Evolutionary conservation across 2,113 vertebrate genomes (phyloP), one percentile per base, ranked within the genome.

Genomic region (Neogobius melanostomus): DNA sequence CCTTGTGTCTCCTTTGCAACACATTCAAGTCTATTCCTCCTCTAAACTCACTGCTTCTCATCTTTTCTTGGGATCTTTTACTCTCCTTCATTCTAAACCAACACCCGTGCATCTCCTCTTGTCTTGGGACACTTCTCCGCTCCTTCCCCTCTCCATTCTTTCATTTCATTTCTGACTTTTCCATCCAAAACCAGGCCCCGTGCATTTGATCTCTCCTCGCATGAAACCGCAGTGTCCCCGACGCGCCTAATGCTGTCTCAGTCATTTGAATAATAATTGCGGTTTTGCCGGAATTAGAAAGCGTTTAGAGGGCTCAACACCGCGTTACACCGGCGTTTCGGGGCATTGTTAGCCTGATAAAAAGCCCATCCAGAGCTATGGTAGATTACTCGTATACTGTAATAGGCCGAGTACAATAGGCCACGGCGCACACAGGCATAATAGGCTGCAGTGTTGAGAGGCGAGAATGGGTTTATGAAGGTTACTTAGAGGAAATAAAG

Each of bases 401-500:
- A 56, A 21, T 56, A 17, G 2, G 10, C 16, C 9, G 9, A 21
- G 53, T 11, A 56, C 53, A 56, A 56, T 21, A 11, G 17, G 9
- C 16, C 53, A 28, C n/a, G 10, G 46, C 46, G 53, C 53, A 56
- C 17, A 56, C 53, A 6, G 53, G 51, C 16, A 28, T 54, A 54
- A 54, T 54, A 5, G 53, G 53, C 53, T 21, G 53, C 53, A 54
- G 53, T 54, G 53, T 4, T n/a, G 51, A 21, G 53, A 54, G 53
- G 16, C 10, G 53, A 56, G 53, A 17, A 56, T 11, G 53, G 53
- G 9, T 56, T 56, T 28, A 21, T 11, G 8, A 56, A 56, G 53
- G 53, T 56, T 56, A 56, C 17, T 56, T 56, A 56, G 53, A 56
- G 53, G 53, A 56, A 56, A 56, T 28, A 56, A 56, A 28, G 53